phyloP scores from a whole-genome alignment of 2,888 invertebrate genomes.

The Gymnocheta viridis region DNA sequence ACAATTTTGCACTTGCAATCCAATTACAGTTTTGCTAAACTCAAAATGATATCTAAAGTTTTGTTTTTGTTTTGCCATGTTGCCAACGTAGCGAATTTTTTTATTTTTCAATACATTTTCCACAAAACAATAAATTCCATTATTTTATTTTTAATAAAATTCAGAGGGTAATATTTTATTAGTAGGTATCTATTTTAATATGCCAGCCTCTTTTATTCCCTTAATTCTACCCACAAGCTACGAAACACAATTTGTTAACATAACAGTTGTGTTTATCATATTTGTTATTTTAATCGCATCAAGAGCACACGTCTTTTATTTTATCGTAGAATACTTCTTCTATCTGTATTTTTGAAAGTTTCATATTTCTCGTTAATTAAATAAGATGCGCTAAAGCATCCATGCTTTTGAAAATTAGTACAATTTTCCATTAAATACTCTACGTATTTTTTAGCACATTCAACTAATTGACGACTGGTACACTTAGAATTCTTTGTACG shows the following conservation, averaged over 20 bases:
- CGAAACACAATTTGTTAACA: neutral
- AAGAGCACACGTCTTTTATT: constrained; percentile 32
- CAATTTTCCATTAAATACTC: neutral
- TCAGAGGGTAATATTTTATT: too few relatives aligned
- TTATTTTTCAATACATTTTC: too few relatives aligned
- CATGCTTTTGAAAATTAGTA: neutral
- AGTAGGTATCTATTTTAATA: too few relatives aligned
- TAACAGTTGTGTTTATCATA: neutral
- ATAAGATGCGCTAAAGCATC: constrained; percentile 47
- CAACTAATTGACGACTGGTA: neutral
- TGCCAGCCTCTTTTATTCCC: too few relatives aligned
- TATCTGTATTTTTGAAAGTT: constrained; percentile 16
- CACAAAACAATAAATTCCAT: too few relatives aligned
- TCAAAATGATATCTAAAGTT: too few relatives aligned
- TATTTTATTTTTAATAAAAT: too few relatives aligned
- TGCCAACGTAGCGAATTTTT: too few relatives aligned
- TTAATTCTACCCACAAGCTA: too few relatives aligned
- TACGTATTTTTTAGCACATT: neutral
- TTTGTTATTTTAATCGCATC: neutral
- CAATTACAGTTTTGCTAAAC: too few relatives aligned
- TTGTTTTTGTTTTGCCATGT: too few relatives aligned
- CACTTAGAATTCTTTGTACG: neutral
- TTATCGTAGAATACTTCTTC: constrained; percentile 12
- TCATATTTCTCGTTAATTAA: constrained; percentile 37
- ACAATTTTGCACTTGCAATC: too few relatives aligned